Percentiles rank a stretch among this genome's conserved stretches.
Conservation (phyloP, 2,888 invertebrate species). For the Chesias legatella region DNA sequence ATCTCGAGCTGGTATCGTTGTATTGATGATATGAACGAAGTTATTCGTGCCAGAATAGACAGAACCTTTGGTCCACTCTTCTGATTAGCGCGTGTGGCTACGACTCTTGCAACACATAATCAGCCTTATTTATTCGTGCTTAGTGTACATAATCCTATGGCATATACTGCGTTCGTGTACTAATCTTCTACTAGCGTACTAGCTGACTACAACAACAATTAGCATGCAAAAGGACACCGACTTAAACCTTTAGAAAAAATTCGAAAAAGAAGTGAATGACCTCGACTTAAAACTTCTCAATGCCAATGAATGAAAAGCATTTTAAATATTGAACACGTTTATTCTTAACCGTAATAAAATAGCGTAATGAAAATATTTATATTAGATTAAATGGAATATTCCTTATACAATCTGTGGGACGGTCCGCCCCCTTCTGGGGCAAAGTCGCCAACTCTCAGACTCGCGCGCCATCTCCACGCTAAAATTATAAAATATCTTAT, state of each 20-base stretch:
- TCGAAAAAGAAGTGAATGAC: conserved; percentile 78
- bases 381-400: conserved; percentile 36
- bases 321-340: conserved; percentile 61
- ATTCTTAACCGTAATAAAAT: conserved; percentile 57
- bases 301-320: conserved; percentile 77
- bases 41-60: too few relatives aligned
- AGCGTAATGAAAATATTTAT: conserved; percentile 45
- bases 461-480: conserved; percentile 67
- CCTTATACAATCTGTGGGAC: conserved; percentile 76
- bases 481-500: conserved; percentile 58
- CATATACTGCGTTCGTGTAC: too few relatives aligned
- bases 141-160: too few relatives aligned
- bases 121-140: too few relatives aligned
- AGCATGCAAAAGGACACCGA: conserved; percentile 74
- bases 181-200: conserved; percentile 18
- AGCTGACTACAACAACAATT: conserved; percentile 40
- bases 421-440: conserved; percentile 67
- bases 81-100: too few relatives aligned
- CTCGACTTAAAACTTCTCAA: conserved; percentile 48
- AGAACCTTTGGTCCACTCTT: too few relatives aligned
- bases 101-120: too few relatives aligned
- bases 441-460: conserved; percentile 74
- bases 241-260: conserved; percentile 28
- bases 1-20: too few relatives aligned
- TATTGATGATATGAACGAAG: too few relatives aligned